phyloP scores from a whole-genome alignment of 2,797 vertebrate genomes.

The Spinus olivaceus region DNA sequence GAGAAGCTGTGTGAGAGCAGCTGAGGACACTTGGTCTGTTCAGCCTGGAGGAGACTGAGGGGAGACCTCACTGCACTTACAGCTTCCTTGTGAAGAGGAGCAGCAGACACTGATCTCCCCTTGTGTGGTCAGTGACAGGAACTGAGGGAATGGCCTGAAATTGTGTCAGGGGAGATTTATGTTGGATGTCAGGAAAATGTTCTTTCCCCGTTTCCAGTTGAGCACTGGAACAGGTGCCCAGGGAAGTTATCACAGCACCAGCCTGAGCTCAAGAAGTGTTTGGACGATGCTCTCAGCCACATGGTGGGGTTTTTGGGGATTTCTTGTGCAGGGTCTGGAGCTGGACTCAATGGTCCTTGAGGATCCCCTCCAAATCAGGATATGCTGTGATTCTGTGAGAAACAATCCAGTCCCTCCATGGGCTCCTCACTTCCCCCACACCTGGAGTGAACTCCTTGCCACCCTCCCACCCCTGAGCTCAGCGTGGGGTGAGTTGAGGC shows the following conservation, averaged over 20 bases:
- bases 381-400: background rate
- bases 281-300: background rate
- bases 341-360: background rate
- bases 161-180: background rate
- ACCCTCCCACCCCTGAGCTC: accelerated
- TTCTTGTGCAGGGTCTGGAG: accelerated
- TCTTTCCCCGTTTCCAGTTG: background rate
- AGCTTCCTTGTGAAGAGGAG: background rate
- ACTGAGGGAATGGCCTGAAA: background rate
- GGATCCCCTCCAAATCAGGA: background rate
- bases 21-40: background rate
- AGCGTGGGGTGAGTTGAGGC: background rate
- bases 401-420: background rate
- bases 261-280: background rate
- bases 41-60: background rate
- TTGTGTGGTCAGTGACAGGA: background rate
- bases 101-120: background rate
- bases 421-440: background rate
- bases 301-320: background rate
- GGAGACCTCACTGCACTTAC: background rate
- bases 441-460: accelerated
- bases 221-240: background rate
- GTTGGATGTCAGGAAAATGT: background rate
- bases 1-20: background rate
- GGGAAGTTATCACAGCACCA: background rate